Percentiles rank a stretch among this genome's conserved stretches.
These are phyloP conservation scores for Eurypyga helias DNA, from an alignment of 2,113 vertebrate genomes.

Conservation along the genomic window DNA sequence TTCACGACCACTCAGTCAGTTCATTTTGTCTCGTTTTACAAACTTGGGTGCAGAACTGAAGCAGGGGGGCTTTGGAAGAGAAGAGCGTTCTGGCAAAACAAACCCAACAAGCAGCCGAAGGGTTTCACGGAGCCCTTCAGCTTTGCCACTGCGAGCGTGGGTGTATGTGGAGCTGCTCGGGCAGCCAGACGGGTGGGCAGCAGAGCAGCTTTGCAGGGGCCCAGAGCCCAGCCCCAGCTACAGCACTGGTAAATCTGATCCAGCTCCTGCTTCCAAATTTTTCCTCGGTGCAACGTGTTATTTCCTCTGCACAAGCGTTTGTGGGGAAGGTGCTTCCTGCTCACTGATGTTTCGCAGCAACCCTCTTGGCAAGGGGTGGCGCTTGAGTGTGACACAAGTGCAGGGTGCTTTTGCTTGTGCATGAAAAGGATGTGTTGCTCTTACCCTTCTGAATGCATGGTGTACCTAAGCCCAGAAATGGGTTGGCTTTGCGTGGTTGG, in stretches of 20 bases:
- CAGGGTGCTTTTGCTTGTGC: neutral
- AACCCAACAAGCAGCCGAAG: neutral
- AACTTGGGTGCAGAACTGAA: neutral
- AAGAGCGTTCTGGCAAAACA: rapidly evolving
- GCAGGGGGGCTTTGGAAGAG: neutral
- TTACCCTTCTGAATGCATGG: neutral
- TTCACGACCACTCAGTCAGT: neutral
- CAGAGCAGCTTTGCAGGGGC: neutral
- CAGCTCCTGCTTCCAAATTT: rapidly evolving
- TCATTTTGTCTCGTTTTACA: neutral
- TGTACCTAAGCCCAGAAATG: no score
- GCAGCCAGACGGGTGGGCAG: rapidly evolving
- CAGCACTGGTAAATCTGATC: neutral
- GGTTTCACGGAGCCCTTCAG: neutral
- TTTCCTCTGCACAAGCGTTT: rapidly evolving
- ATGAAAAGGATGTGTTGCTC: rapidly evolving
- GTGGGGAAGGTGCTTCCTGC: neutral
- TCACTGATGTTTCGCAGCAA: neutral
- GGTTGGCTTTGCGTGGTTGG: neutral
- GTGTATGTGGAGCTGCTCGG: neutral
- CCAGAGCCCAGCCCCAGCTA: neutral
- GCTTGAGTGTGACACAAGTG: neutral
- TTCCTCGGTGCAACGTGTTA: rapidly evolving
- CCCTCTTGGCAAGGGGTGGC: neutral
- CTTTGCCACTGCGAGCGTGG: rapidly evolving